Evolutionary conservation across 2,797 vertebrate species (phyloP).

Genomic region (Coccyzus lansbergi): DNA sequence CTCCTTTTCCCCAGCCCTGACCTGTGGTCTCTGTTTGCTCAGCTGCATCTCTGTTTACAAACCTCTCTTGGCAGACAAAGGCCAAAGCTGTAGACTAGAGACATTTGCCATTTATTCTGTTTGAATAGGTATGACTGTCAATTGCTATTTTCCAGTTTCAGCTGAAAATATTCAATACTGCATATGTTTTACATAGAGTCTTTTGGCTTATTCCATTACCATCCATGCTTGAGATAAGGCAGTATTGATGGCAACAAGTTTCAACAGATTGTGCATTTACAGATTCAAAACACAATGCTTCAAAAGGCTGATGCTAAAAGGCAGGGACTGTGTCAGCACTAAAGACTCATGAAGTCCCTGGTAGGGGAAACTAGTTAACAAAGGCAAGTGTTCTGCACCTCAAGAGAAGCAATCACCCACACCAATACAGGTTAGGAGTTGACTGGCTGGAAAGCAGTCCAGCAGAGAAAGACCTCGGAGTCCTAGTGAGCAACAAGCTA

Average conservation of each 20-base stretch:
- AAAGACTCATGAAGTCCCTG: background rate
- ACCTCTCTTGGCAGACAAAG: background rate
- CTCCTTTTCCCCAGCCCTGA: background rate
- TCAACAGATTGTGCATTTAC: background rate
- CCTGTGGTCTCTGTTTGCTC: background rate
- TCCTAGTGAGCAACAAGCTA: too few species aligned
- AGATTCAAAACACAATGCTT: background rate
- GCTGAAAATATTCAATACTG: conserved; percentile 28
- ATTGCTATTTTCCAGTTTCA: background rate
- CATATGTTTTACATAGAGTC: background rate
- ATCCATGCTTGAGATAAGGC: background rate
- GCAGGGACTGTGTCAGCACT: background rate
- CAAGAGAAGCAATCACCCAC: too few species aligned
- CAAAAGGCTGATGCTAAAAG: background rate
- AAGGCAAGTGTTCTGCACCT: too few species aligned
- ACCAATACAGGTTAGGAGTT: too few species aligned
- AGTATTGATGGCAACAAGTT: background rate
- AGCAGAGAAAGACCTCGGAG: too few species aligned
- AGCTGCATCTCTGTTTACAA: background rate
- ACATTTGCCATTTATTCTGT: background rate
- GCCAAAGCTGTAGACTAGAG: background rate
- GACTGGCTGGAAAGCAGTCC: too few species aligned
- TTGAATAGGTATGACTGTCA: background rate
- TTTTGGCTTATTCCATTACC: background rate
- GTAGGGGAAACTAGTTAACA: background rate